Conservation (phyloP, 2,797 vertebrate species). For the Lepilemur septentrionalis region DNA sequence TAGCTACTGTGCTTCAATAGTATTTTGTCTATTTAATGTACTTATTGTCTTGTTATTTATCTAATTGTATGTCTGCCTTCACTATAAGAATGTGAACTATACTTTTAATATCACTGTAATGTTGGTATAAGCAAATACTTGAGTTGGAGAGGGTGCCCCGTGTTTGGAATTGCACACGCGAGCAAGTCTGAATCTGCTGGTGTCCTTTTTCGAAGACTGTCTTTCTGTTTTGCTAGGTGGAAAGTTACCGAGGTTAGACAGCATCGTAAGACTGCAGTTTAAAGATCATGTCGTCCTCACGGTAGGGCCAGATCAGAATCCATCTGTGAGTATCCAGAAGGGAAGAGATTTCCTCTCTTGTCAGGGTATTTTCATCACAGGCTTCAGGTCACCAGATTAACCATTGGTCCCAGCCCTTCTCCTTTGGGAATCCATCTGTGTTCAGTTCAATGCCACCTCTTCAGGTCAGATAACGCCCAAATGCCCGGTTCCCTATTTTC, state of each 20-base stretch:
- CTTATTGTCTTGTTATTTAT: background rate
- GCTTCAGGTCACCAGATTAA: background rate
- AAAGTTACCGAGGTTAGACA: conserved; percentile 87
- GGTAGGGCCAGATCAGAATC: conserved; percentile 86
- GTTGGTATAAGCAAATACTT: too few species aligned
- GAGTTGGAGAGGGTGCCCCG: background rate
- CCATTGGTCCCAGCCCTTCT: background rate
- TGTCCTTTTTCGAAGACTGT: background rate
- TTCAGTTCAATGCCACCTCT: background rate
- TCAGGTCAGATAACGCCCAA: background rate
- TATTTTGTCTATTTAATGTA: background rate
- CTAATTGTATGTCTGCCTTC: background rate
- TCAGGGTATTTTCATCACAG: background rate
- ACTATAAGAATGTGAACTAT: background rate
- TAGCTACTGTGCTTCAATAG: background rate
- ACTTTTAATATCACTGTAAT: background rate
- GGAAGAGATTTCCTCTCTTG: background rate
- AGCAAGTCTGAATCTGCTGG: background rate
- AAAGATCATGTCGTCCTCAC: conserved; percentile 89
- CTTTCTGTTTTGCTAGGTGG: conserved; percentile 82
- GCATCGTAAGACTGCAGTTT: conserved; percentile 87
- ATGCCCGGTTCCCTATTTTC: background rate
- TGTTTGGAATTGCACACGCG: background rate
- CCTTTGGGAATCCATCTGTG: background rate
- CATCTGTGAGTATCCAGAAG: conserved; percentile 84